Percentiles rank a stretch among this genome's conserved stretches.
These are phyloP conservation scores for Oikopleura vanhoeffeni DNA, from an alignment of 23 tunicate genomes.

Conservation along the genomic window DNA sequence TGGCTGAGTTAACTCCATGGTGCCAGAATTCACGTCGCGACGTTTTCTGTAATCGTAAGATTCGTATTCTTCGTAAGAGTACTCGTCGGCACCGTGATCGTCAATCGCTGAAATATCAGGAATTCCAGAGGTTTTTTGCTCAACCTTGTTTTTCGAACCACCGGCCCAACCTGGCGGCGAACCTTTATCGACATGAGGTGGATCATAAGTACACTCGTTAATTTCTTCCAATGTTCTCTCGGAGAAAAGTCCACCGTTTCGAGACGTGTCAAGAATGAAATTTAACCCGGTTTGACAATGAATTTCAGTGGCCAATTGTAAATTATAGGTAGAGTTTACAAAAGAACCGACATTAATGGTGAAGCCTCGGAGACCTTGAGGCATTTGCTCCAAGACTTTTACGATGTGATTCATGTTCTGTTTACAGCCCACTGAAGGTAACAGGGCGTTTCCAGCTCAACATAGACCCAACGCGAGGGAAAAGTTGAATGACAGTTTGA, in stretches of 20 bases:
- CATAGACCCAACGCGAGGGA: constrained; percentile 58
- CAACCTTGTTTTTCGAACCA: not conserved
- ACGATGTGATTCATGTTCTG: constrained; percentile 54
- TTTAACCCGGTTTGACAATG: constrained; percentile 81
- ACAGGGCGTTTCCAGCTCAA: constrained; percentile 97
- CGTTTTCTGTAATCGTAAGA: constrained; percentile 2
- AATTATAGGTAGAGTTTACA: constrained; percentile 63
- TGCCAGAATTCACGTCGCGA: not conserved
- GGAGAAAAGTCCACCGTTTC: constrained; percentile 78
- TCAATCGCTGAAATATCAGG: not conserved
- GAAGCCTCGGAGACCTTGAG: constrained; percentile 22
- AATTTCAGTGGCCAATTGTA: constrained; percentile 51
- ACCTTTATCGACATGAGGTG: constrained; percentile 23
- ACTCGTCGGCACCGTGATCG: not conserved
- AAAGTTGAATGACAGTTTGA: constrained; percentile 17
- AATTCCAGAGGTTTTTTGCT: not conserved
- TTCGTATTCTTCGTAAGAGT: not conserved
- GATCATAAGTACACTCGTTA: constrained; percentile 86
- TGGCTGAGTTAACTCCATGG: no score
- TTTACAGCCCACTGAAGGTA: constrained; percentile 74
- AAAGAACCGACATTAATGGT: constrained; percentile 93
- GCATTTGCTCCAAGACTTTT: constrained; percentile 58
- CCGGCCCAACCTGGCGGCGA: not conserved
- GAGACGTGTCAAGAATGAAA: constrained; percentile 78
- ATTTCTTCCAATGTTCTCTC: constrained; percentile 46